phyloP scores from a whole-genome alignment of 2,888 invertebrate species.

The Hyposoter dolosus region DNA sequence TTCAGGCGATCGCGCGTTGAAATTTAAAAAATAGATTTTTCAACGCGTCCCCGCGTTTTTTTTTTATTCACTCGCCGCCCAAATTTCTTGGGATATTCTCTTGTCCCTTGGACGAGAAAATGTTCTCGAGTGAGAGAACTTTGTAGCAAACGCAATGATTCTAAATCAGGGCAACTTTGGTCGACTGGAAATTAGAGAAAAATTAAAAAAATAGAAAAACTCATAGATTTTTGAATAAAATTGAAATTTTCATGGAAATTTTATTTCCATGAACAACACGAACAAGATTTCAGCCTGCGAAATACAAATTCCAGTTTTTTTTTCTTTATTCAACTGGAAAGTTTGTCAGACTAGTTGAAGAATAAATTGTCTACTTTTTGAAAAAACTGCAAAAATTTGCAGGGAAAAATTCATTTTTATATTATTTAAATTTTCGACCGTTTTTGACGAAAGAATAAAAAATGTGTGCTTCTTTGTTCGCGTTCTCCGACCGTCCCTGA shows the following conservation, averaged over 20 bases:
- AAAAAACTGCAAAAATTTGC: neutral
- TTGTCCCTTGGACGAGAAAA: conserved; percentile 24
- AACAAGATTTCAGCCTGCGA: neutral
- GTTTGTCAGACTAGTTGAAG: neutral
- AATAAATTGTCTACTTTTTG: neutral
- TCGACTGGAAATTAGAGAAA: no score
- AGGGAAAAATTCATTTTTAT: neutral
- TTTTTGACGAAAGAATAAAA: conserved; percentile 23
- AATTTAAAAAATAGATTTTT: conserved; percentile 3
- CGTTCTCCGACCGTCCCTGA: conserved; percentile 36
- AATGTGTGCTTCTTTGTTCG: conserved; percentile 7
- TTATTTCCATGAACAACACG: no score
- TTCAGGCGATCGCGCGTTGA: conserved; percentile 29
- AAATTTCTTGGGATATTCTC: conserved; percentile 37
- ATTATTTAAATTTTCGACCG: neutral
- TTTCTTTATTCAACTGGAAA: neutral
- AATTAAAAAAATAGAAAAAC: no score
- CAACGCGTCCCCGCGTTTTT: no score
- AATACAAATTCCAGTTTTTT: neutral
- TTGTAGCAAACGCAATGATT: neutral
- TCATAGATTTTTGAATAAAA: no score
- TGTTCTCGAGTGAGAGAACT: no score
- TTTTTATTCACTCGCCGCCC: conserved; percentile 59
- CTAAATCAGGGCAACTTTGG: no score
- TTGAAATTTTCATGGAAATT: no score